Evolutionary conservation across 2,797 vertebrate genomes (phyloP).

Genomic region (Labroides dimidiatus): DNA sequence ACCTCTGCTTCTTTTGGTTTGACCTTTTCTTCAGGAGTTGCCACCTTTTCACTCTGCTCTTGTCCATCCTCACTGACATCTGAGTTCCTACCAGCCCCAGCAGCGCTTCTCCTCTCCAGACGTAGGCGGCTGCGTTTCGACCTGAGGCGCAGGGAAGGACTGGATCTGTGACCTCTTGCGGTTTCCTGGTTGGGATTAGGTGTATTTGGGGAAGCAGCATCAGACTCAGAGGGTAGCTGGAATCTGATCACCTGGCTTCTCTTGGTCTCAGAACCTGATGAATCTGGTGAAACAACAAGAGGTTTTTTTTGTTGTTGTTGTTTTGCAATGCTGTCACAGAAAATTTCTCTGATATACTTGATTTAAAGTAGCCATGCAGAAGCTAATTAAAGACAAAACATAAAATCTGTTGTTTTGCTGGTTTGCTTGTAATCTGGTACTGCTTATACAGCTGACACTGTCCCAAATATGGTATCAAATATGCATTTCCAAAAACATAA

Average conservation of each 20-base stretch:
- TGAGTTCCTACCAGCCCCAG: constrained; percentile 2
- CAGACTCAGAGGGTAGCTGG: constrained; percentile 46
- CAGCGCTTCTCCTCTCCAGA: constrained; percentile 56
- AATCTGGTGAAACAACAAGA: constrained; percentile 12
- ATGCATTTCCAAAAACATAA: too few relatives aligned
- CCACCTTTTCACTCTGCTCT: constrained; percentile 13
- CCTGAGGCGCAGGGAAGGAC: constrained; percentile 74
- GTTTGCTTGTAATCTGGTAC: too few relatives aligned
- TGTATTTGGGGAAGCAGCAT: constrained; percentile 35
- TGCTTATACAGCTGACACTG: too few relatives aligned
- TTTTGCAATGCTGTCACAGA: too few relatives aligned
- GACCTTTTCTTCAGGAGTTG: not conserved
- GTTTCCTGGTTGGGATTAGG: constrained; percentile 23
- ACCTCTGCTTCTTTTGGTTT: not conserved
- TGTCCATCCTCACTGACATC: constrained; percentile 33
- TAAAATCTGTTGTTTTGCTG: too few relatives aligned
- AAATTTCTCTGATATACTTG: too few relatives aligned
- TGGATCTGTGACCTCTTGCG: constrained; percentile 32
- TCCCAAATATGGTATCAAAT: too few relatives aligned
- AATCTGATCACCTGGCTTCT: constrained; percentile 44
- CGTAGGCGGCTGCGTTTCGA: constrained; percentile 80
- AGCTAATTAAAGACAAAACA: too few relatives aligned
- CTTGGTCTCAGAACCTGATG: constrained; percentile 21
- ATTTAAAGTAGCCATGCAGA: too few relatives aligned
- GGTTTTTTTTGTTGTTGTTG: too few relatives aligned